These are phyloP conservation scores for Bilobella aurantiaca DNA, from an alignment of 1,140 invertebrate genomes.

Conservation along the genomic window DNA sequence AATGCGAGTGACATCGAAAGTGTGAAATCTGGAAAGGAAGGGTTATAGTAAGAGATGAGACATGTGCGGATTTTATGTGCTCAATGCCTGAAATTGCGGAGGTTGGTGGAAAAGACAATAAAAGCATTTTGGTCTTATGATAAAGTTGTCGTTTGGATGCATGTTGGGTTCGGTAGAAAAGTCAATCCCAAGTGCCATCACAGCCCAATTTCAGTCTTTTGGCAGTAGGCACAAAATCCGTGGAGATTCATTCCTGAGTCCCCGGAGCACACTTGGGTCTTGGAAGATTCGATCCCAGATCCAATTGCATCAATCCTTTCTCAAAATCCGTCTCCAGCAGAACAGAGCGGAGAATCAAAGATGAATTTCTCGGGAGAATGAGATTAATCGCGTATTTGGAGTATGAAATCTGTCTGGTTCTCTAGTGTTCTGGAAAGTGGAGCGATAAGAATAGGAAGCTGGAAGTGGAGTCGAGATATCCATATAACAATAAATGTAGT, in stretches of 20 bases:
- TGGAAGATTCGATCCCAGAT: not conserved
- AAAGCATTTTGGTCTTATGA: constrained; percentile 28
- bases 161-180: constrained; percentile 24
- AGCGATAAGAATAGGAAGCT: not conserved
- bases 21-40: not conserved
- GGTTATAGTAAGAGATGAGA: not conserved
- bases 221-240: too few relatives aligned
- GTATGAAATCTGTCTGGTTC: not conserved
- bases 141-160: constrained; percentile 35
- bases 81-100: not conserved
- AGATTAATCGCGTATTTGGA: constrained; percentile 3
- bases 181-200: constrained; percentile 1
- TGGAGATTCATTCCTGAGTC: not conserved
- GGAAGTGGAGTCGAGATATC: not conserved
- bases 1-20: not conserved
- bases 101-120: not conserved
- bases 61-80: constrained; percentile 4
- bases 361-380: not conserved
- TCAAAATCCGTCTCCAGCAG: too few relatives aligned
- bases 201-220: constrained; percentile 3
- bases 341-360: not conserved
- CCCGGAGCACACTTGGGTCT: too few relatives aligned
- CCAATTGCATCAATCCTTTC: too few relatives aligned
- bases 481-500: constrained; percentile 7
- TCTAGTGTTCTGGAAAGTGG: not conserved